Base-by-base conservation (phyloP, 1,140 invertebrate genomes). In the Hylaeus volcanicus region DNA sequence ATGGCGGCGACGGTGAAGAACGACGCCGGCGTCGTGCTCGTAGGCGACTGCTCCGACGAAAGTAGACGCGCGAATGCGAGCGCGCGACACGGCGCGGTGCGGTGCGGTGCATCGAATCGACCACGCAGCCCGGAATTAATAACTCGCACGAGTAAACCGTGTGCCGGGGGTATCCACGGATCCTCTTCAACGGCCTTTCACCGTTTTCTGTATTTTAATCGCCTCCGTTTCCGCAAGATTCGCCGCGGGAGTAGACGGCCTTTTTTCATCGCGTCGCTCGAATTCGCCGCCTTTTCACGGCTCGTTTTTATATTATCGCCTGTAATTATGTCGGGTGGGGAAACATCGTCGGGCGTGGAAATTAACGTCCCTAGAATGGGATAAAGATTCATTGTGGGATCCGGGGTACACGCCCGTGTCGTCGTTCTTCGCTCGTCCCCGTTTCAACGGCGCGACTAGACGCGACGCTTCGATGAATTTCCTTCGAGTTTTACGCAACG, bases 161-260 rank as follows among this genome's bases (percentile, higher is more conserved):
- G 53, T 5, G 15, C 12, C 56, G 53, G 39, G 45, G 45, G 51
- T 2, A 43, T 43, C 53, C 56, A 2, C 58, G 65, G 55, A 77
- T 73, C 39, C 77, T 74, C 70, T 79, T 74, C 77, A 65, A 37
- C 71, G 26, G 14, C 51, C 60, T 73, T 65, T 55, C 70, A 64
- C 3, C n/a, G 51, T 58, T 51, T 65, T 45, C 53, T 65, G 60
- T 58, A 55, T 65, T 73, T 73, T 66, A 79, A 56, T 79, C 77
- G 77, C 9, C 68, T 26, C 9, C 69, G 76, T 64, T 63, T 72
- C 76, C 48, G 68, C 68, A 37, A 61, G 66, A 60, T 77, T 69
- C 73, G 60, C 6, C 61, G 74, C 51, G 48, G n/a, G 37, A 26
- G 39, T 26, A 26, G 39, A 9, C 39, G 3, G 60, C 45, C 26